Conservation (phyloP, 2,113 vertebrate genomes). For the Alosa alosa region DNA sequence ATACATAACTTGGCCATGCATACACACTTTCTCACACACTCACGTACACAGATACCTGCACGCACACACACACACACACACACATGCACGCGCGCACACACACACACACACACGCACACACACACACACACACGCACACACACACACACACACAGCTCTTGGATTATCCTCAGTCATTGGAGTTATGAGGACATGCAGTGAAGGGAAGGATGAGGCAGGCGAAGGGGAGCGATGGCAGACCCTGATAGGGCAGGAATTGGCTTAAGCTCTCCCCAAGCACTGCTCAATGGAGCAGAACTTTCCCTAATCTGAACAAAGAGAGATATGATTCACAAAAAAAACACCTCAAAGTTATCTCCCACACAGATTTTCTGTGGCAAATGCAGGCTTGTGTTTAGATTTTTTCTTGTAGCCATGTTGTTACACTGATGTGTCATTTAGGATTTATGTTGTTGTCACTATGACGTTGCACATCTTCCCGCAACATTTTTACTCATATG, state of each 20-base stretch:
- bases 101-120: conserved; percentile 4
- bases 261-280: conserved; percentile 16
- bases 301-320: conserved; percentile 24
- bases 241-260: conserved; percentile 18
- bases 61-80: neutral
- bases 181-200: neutral
- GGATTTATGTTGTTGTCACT: too few species aligned
- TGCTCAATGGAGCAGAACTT: conserved; percentile 20
- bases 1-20: neutral
- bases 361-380: conserved; percentile 5
- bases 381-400: neutral
- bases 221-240: neutral
- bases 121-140: conserved; percentile 4
- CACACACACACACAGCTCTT: neutral
- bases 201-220: conserved; percentile 6
- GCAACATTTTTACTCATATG: too few species aligned
- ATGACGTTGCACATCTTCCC: too few species aligned
- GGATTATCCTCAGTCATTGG: conserved; percentile 17
- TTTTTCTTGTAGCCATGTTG: neutral
- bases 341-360: neutral
- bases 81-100: neutral
- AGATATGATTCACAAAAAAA: neutral
- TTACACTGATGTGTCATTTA: neutral
- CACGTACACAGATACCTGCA: neutral
- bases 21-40: neutral